Evolutionary conservation across 1,140 invertebrate genomes (phyloP).

Genomic region (Caerostris darwini): DNA sequence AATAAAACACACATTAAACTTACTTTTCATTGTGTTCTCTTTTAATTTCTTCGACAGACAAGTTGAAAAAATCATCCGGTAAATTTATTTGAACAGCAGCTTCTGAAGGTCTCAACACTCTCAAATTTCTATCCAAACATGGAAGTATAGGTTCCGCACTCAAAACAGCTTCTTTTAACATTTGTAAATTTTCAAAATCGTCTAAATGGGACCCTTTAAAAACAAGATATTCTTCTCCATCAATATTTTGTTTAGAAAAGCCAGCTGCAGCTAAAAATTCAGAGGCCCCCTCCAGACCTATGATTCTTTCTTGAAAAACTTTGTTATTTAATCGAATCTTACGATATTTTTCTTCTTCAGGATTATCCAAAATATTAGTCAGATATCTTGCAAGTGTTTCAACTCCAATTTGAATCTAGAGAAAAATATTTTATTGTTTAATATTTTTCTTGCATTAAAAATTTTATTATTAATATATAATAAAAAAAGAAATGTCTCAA

Average conservation of each 20-base stretch:
- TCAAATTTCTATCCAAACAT: slow-evolving; percentile 91
- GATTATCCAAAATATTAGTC: slow-evolving; percentile 93
- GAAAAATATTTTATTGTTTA: background rate
- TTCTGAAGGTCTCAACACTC: slow-evolving; percentile 91
- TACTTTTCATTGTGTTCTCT: slow-evolving; percentile 90
- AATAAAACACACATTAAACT: slow-evolving; percentile 52
- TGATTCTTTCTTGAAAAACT: slow-evolving; percentile 90
- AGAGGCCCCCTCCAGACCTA: slow-evolving; percentile 88
- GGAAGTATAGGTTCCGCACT: slow-evolving; percentile 90
- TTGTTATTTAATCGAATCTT: slow-evolving; percentile 94
- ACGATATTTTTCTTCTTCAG: slow-evolving; percentile 92
- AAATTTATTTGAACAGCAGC: slow-evolving; percentile 87
- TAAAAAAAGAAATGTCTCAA: too few species aligned
- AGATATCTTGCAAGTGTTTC: slow-evolving; percentile 94
- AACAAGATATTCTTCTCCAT: slow-evolving; percentile 84
- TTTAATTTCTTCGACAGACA: slow-evolving; percentile 91
- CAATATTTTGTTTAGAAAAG: slow-evolving; percentile 85
- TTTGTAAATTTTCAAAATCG: slow-evolving; percentile 84
- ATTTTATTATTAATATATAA: too few species aligned
- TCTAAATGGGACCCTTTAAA: slow-evolving; percentile 84
- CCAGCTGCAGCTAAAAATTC: slow-evolving; percentile 93
- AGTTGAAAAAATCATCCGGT: slow-evolving; percentile 90
- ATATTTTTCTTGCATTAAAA: too few species aligned
- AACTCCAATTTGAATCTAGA: slow-evolving; percentile 85
- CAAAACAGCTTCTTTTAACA: slow-evolving; percentile 88